Evolutionary conservation across 2,888 invertebrate species (phyloP).

Genomic region (Chaitophorus viminalis): DNA sequence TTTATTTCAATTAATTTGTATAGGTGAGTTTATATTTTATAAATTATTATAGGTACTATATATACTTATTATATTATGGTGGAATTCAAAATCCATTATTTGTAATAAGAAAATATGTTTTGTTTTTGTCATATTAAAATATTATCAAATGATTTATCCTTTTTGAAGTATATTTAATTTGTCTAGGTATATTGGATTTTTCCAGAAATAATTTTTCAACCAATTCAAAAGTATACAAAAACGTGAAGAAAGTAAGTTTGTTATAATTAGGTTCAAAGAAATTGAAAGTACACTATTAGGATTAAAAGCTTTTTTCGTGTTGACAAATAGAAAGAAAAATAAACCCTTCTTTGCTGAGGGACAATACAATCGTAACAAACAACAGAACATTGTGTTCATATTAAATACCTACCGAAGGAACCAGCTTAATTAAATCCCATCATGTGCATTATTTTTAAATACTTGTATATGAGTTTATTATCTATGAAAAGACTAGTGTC

Average conservation of each 20-base stretch:
- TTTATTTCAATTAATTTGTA: neutral
- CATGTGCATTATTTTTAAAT: slow-evolving; percentile 7
- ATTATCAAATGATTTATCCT: neutral
- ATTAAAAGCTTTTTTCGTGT: neutral
- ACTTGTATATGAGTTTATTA: neutral
- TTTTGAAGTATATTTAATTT: neutral
- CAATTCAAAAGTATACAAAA: neutral
- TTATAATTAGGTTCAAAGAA: neutral
- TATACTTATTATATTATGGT: neutral
- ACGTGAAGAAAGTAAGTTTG: neutral
- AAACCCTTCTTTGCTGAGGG: neutral
- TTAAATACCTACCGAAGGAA: neutral
- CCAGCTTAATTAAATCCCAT: neutral
- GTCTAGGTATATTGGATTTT: too few relatives aligned
- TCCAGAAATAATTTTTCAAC: neutral
- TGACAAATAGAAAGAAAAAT: neutral
- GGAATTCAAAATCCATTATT: too few relatives aligned
- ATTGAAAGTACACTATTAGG: neutral
- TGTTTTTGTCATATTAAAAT: too few relatives aligned
- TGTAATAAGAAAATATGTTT: too few relatives aligned
- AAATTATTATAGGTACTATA: neutral
- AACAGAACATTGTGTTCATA: slow-evolving; percentile 22
- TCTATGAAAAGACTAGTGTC: neutral
- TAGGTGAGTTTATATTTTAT: too few relatives aligned
- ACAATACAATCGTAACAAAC: slow-evolving; percentile 20